These are phyloP conservation scores for Sanderia malayensis DNA, from an alignment of 30 jellyfish, hydroid and myxozoan genomes.

Conservation along the genomic window DNA sequence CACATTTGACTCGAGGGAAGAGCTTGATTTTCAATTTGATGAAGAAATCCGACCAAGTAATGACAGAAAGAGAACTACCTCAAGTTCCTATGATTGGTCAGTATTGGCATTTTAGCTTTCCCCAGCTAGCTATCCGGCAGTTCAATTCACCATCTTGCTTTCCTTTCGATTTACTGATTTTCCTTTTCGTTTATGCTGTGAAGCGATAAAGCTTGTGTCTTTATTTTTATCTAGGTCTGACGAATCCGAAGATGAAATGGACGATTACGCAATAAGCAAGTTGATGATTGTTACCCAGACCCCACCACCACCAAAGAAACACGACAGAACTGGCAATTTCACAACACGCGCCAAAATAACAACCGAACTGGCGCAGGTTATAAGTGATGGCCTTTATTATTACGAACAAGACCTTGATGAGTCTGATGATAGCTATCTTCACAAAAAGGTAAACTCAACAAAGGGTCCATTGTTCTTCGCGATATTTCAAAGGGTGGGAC, in stretches of 20 bases:
- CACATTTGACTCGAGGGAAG: conserved; percentile 75
- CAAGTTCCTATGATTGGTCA: conserved; percentile 75
- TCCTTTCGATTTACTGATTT: too few species aligned
- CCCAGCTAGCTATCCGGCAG: too few species aligned
- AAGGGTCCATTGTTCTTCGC: too few species aligned
- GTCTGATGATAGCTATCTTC: conserved; percentile 80
- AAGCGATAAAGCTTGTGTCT: too few species aligned
- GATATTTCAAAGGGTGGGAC: too few species aligned
- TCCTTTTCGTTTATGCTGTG: too few species aligned
- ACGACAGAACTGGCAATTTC: conserved; percentile 87
- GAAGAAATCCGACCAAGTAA: conserved; percentile 66
- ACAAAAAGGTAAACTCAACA: conserved; percentile 75
- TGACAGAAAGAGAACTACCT: conserved; percentile 37
- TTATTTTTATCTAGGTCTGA: conserved; percentile 64
- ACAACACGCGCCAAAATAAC: conserved; percentile 87
- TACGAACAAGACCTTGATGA: conserved; percentile 92
- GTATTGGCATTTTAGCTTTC: too few species aligned
- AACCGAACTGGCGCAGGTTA: conserved; percentile 86
- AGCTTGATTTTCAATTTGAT: conserved; percentile 86
- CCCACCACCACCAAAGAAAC: conserved; percentile 97
- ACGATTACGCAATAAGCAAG: conserved; percentile 86
- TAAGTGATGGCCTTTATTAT: conserved; percentile 86
- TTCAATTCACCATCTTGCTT: too few species aligned
- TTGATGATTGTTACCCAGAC: conserved; percentile 91
- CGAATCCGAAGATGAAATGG: conserved; percentile 93